Evolutionary conservation across 2,888 invertebrate species (phyloP).

Genomic region (Ichneumon xanthorius): DNA sequence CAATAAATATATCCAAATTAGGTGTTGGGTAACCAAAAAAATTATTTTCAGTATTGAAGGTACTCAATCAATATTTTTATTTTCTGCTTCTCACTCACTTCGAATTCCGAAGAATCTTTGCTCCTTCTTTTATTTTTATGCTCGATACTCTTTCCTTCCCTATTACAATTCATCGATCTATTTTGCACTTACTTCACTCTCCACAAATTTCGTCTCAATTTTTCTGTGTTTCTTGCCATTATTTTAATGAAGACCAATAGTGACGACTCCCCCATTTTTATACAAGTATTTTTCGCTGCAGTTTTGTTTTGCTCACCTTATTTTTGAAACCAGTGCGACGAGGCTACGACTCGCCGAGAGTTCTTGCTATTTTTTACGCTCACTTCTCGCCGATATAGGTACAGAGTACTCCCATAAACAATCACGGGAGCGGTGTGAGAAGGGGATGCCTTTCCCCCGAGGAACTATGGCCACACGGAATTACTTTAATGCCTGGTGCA

Average conservation of each 20-base stretch:
- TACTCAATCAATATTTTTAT: no score
- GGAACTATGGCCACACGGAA: constrained; percentile 74
- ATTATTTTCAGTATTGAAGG: no score
- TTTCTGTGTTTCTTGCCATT: not conserved
- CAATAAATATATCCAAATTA: no score
- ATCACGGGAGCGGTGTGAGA: constrained; percentile 67
- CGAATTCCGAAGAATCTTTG: no score
- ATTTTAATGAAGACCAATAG: not conserved
- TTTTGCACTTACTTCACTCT: not conserved
- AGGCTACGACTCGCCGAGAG: not conserved
- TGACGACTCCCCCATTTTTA: not conserved
- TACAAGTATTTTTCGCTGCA: not conserved
- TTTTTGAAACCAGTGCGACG: not conserved
- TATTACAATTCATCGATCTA: not conserved
- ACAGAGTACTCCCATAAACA: constrained; percentile 68
- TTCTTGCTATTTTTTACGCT: constrained; percentile 32
- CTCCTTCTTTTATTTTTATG: no score
- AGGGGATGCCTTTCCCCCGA: constrained; percentile 36
- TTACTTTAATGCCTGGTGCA: constrained; percentile 80
- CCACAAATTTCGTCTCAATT: not conserved
- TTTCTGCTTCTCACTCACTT: no score
- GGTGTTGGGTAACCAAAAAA: no score
- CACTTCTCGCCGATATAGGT: constrained; percentile 2
- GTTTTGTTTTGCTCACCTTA: not conserved
- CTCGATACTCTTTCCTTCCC: not conserved